Base-by-base conservation (phyloP, 2,888 invertebrate genomes). In the Oxystoma pomonae region DNA sequence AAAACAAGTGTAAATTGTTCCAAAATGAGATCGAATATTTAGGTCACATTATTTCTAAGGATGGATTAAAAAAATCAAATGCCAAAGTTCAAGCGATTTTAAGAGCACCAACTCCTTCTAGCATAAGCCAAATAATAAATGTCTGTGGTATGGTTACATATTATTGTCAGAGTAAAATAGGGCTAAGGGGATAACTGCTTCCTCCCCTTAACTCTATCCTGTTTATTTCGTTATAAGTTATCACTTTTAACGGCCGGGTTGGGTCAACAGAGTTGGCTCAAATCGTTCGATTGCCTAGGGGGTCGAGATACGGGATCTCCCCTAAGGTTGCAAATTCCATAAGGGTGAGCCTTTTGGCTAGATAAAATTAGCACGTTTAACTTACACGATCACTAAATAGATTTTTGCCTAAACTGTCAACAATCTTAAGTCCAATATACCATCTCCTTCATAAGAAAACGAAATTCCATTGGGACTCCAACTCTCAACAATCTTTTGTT, bases 61-160 rank as follows among this genome's bases (percentile, higher is more conserved):
- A 16, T 50, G 59, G 59, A 50, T 52, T 19, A 50, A 51, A 18
- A 59, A 51, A 19, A 20, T 59, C 20, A 52, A 7, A 51, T 17
- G 51, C 17, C 20, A 59, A 19, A 16, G 20, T 19, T 19, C 12
- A 51, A 50, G 18, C 9, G 20, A 51, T 51, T 51, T 52, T 19
- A 59, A 20, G 51, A 35, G 64, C 66, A n/a, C 64, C 65, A 7
- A 60, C 18, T 16, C 67, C 65, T 7, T 51, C 20, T 57, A 63
- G 64, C 52, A 20, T 67, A 0, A 64, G 58, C 3, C 49, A 65
- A 60, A 57, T 68, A 22, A 62, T 63, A 61, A 62, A 61, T 5
- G 65, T 68, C 64, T 59, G 67, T 50, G 69, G 68, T 2, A 59
- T 63, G 22, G 57, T 68, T 7, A 66, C 66, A 55, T 68, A 65